Evolutionary conservation across 2,113 vertebrate species (phyloP), one percentile per base, ranked within the genome.

Genomic region (Sphaerodactylus townsendi): DNA sequence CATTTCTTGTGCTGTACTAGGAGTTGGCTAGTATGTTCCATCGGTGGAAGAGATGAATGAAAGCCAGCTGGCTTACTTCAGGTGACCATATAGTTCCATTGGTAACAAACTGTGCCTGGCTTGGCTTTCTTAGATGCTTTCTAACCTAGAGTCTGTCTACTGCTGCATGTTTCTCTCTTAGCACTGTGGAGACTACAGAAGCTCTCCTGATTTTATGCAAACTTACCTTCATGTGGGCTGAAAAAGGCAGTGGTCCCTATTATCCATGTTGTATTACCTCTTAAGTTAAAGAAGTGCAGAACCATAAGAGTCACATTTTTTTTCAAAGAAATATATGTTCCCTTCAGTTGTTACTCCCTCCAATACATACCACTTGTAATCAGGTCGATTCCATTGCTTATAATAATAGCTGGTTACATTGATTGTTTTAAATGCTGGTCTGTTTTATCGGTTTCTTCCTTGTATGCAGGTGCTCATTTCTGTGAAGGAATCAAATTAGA

Each of bases 21-120:
- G 97, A 97, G 97, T 97, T 93, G 96, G 96, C 86, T 95, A 96
- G 87, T 92, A 66, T 86, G 86, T 94, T 89, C 91, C 93, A 82
- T 96, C 95, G 65, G 93, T 95, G 95, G 96, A 97, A 92, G 96
- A 97, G 92, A 92, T 91, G 91, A 95, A 86, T 39, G 93, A 93
- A 91, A 95, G 91, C 86, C 91, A n/a, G 85, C 89, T 96, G 96
- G 96, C 95, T 86, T 97, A 98, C 90, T 95, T 96, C 96, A 98
- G 97, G 97, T 98, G 97, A 98, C 88, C 77, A 71, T 65, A 91
- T 90, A 90, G 83, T 88, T 91, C 90, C 82, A 85, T 94, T 90
- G 59, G 90, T 94, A 82, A 86, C 81, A 65, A 85, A 92, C 68
- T 72, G 86, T 93, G 95, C 88, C 44, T 78, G 84, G 41, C 93